These are phyloP conservation scores for Himantopus leucocephalus DNA, from an alignment of 2,113 vertebrate genomes.

Conservation along the genomic window DNA sequence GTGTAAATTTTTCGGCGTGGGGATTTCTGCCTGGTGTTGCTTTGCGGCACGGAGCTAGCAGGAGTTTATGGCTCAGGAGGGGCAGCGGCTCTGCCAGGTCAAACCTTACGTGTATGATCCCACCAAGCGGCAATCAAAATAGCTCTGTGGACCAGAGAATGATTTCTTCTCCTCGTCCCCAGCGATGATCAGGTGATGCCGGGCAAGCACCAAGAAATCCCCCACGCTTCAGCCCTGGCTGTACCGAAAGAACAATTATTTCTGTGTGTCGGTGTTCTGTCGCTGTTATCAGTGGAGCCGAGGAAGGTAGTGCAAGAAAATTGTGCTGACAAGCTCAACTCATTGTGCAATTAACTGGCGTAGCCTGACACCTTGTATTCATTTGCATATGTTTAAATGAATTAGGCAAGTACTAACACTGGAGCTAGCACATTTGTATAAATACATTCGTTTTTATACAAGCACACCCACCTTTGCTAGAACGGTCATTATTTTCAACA, in stretches of 20 bases:
- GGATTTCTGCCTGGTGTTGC: background rate
- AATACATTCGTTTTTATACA: background rate
- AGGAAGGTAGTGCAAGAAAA: background rate
- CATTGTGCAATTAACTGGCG: background rate
- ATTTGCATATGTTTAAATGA: slow-evolving; percentile 8
- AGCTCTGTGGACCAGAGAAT: background rate
- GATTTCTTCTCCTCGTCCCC: background rate
- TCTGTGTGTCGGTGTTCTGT: background rate
- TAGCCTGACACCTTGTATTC: background rate
- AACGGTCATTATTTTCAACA: background rate
- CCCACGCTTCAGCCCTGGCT: background rate
- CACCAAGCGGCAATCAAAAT: background rate
- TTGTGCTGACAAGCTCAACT: background rate
- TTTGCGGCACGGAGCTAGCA: background rate
- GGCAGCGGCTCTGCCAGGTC: background rate
- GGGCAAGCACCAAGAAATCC: background rate
- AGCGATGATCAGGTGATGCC: background rate
- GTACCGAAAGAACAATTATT: background rate
- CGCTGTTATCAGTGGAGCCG: background rate
- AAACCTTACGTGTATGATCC: background rate
- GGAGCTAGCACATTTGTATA: background rate
- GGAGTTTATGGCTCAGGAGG: background rate
- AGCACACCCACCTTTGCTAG: background rate
- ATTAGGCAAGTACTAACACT: background rate
- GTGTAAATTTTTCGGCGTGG: background rate